Percentiles rank a stretch among this genome's conserved stretches.
These are phyloP conservation scores for Hippocampus kuda DNA, from an alignment of 2,797 vertebrate genomes.

Conservation along the genomic window DNA sequence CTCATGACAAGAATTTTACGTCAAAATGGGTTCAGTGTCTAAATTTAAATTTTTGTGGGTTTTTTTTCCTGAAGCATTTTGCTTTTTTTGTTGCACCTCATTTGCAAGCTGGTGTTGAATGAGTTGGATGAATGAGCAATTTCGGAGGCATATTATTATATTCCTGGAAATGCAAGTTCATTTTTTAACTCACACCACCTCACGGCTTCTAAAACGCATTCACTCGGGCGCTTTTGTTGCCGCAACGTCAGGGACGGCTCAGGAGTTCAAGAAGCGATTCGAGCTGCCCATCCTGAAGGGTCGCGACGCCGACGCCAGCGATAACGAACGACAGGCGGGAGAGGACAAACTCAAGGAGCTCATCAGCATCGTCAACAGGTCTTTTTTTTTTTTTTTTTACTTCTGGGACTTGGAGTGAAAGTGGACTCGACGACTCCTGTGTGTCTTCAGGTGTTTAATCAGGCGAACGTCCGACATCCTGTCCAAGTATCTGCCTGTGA, in stretches of 20 bases:
- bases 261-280: conserved; percentile 93
- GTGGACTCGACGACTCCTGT: no score
- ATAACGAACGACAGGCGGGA: conserved; percentile 73
- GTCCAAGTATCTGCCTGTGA: conserved; percentile 96
- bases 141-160: no score
- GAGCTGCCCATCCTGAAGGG: conserved; percentile 93
- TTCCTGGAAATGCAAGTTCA: no score
- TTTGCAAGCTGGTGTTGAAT: no score
- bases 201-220: no score
- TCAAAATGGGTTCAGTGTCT: background rate
- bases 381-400: background rate
- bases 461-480: conserved; percentile 94
- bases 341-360: conserved; percentile 90
- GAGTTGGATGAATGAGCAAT: no score
- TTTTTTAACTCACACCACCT: no score
- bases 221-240: no score
- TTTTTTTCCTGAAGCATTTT: background rate
- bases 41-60: background rate
- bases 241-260: conserved; percentile 75
- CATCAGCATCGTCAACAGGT: conserved; percentile 89
- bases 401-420: background rate
- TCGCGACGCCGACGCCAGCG: conserved; percentile 84
- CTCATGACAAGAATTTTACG: no score
- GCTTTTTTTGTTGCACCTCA: background rate
- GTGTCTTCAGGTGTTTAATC: conserved; percentile 79